These are phyloP conservation scores for Malurus elegans DNA, from an alignment of 2,113 vertebrate genomes.

Conservation along the genomic window DNA sequence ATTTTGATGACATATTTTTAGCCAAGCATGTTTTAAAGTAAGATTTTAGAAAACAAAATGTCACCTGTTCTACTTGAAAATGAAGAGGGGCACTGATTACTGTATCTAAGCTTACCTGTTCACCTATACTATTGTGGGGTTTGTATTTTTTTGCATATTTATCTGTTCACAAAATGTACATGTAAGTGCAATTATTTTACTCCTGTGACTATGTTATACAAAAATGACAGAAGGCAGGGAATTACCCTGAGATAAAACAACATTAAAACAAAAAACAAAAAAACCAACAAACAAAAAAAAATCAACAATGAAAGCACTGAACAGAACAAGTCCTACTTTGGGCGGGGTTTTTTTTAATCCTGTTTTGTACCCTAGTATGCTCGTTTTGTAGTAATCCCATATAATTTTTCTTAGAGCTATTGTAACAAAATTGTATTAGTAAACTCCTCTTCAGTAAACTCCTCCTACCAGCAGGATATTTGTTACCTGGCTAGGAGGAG, in stretches of 20 bases:
- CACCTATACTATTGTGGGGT: not conserved
- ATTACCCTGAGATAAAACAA: slow-evolving; percentile 19
- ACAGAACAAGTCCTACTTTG: not conserved
- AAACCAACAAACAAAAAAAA: not conserved
- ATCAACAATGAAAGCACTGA: not conserved
- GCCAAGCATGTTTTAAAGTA: not conserved
- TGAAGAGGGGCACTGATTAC: not conserved
- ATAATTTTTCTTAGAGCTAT: not conserved
- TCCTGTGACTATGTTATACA: not conserved
- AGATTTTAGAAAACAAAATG: not conserved
- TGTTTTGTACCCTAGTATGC: not conserved
- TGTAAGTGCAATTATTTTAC: not conserved
- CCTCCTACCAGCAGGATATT: not conserved
- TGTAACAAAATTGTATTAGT: not conserved
- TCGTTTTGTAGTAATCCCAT: not conserved
- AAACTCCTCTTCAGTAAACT: not conserved
- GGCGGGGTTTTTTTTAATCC: not conserved
- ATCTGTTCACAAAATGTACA: not conserved
- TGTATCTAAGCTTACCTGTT: not conserved
- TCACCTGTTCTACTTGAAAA: not conserved
- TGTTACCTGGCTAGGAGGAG: not conserved
- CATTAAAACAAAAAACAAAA: not conserved
- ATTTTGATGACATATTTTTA: slow-evolving; percentile 28
- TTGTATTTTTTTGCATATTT: slow-evolving; percentile 23
- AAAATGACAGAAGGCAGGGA: slow-evolving; percentile 14